phyloP scores from a whole-genome alignment of 2,113 vertebrate species.

The Corynorhinus townsendii region DNA sequence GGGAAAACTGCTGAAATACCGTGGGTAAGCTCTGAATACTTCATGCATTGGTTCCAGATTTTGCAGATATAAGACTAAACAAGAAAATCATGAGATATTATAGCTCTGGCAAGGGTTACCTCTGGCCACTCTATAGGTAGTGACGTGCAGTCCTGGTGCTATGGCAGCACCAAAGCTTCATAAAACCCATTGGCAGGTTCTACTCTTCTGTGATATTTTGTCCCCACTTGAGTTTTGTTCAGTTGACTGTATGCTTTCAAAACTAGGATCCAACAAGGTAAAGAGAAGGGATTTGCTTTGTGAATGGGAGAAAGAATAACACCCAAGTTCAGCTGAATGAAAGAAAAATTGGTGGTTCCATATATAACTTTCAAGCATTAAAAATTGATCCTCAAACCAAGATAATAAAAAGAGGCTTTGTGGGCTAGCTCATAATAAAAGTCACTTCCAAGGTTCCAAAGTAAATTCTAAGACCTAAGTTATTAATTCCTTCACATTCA shows the following conservation, averaged over 20 bases:
- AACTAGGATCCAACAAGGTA: not conserved
- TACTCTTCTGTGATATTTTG: not conserved
- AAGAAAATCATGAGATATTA: not conserved
- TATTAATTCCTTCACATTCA: constrained; percentile 19
- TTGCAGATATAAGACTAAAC: not conserved
- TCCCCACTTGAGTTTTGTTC: not conserved
- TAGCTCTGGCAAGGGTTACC: not conserved
- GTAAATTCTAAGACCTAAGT: constrained; percentile 20
- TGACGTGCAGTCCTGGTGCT: not conserved
- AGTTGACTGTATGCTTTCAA: not conserved
- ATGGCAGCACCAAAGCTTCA: not conserved
- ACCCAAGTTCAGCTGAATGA: not conserved
- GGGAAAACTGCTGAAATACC: not conserved
- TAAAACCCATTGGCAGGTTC: not conserved
- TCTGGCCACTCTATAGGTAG: not conserved
- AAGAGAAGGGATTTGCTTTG: constrained; percentile 7
- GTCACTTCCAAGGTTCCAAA: constrained; percentile 6
- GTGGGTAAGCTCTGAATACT: not conserved
- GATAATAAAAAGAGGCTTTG: constrained; percentile 50
- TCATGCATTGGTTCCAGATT: not conserved
- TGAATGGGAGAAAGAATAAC: not conserved
- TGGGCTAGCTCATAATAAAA: constrained; percentile 30
- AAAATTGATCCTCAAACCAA: constrained; percentile 17
- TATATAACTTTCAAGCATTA: not conserved
- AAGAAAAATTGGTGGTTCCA: not conserved